These are phyloP conservation scores for Epinephelus cyanopodus DNA, from an alignment of 2,113 vertebrate genomes.

Conservation along the genomic window DNA sequence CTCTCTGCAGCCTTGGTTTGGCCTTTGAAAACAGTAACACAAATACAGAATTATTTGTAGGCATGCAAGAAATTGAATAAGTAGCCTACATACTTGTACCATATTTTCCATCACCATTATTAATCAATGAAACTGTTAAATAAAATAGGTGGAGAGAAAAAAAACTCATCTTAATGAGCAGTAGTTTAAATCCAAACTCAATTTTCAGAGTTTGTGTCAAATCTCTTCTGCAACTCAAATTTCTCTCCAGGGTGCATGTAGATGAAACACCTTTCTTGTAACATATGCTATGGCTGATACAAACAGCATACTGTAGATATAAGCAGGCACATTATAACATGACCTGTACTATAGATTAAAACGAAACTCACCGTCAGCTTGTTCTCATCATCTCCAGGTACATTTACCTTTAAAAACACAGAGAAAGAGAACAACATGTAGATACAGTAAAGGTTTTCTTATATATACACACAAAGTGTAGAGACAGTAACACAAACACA, in stretches of 20 bases:
- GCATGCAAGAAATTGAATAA: neutral
- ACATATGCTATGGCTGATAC: neutral
- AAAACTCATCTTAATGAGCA: neutral
- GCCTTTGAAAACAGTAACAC: constrained; percentile 61
- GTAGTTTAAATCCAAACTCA: neutral
- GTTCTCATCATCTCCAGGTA: constrained; percentile 74
- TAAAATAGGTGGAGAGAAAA: neutral
- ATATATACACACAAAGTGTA: neutral
- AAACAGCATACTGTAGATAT: neutral
- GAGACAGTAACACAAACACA: neutral
- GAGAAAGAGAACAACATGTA: constrained; percentile 11
- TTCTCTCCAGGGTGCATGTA: neutral
- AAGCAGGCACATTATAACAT: neutral
- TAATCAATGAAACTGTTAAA: neutral
- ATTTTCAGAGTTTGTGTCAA: neutral
- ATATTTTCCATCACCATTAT: neutral
- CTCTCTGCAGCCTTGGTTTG: constrained; percentile 84
- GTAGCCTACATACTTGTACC: neutral
- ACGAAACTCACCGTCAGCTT: constrained; percentile 77
- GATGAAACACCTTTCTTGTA: neutral
- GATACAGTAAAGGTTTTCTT: neutral
- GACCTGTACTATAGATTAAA: neutral
- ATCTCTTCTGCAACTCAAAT: neutral
- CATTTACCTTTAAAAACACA: constrained; percentile 62
- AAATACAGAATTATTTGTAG: neutral